Conservation (phyloP, 2,888 invertebrate genomes). For the Eupeodes latifasciatus region DNA sequence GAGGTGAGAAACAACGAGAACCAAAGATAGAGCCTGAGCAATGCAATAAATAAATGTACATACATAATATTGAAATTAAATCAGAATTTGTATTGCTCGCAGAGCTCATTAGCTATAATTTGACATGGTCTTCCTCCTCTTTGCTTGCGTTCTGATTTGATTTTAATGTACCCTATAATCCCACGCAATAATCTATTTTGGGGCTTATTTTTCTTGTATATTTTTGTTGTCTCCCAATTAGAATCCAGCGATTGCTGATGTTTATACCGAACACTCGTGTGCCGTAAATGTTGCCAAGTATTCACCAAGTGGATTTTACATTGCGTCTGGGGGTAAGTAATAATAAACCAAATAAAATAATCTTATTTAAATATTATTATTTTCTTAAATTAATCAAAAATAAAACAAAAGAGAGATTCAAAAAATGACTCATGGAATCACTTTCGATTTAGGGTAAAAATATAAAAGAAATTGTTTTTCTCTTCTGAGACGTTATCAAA, state of each 20-base stretch:
- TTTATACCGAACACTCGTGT: slow-evolving; percentile 98
- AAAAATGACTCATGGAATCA: slow-evolving; percentile 54
- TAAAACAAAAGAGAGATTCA: background rate
- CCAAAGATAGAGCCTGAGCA: slow-evolving; percentile 77
- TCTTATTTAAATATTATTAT: background rate
- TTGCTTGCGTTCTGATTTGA: slow-evolving; percentile 23
- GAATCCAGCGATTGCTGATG: slow-evolving; percentile 96
- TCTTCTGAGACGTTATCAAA: slow-evolving; percentile 27
- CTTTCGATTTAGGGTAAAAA: slow-evolving; percentile 2
- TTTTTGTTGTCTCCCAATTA: slow-evolving; percentile 80
- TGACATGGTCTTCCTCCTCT: slow-evolving; percentile 3
- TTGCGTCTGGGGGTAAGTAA: slow-evolving; percentile 96
- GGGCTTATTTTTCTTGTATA: slow-evolving; percentile 44
- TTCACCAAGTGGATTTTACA: slow-evolving; percentile 98
- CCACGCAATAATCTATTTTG: slow-evolving; percentile 76
- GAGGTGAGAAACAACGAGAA: slow-evolving; percentile 86
- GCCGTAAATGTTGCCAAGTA: slow-evolving; percentile 98
- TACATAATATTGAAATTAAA: slow-evolving; percentile 6
- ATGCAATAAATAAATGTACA: slow-evolving; percentile 19
- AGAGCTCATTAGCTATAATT: slow-evolving; percentile 43
- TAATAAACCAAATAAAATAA: background rate
- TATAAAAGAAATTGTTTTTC: slow-evolving; percentile 44
- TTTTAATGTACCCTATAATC: slow-evolving; percentile 50
- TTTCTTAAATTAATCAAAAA: background rate
- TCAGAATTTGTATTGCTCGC: slow-evolving; percentile 56